phyloP scores from a whole-genome alignment of 2,888 invertebrate genomes.

The Parascotia fuliginaria region DNA sequence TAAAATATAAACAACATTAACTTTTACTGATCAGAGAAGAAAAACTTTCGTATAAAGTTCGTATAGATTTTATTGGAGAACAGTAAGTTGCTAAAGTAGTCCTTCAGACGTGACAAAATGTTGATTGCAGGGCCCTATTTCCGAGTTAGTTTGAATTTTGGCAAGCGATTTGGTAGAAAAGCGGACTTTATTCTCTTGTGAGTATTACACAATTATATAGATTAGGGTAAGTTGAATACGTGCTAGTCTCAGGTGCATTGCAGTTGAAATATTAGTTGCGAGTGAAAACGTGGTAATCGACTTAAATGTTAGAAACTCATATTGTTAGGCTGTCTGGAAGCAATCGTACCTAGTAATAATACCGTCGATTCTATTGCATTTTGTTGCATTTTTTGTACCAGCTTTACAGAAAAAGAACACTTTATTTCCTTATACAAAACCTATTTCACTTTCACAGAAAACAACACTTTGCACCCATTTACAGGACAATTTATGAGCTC shows the following conservation, averaged over 20 bases:
- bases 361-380: too few relatives aligned
- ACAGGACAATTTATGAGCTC: conserved; percentile 38
- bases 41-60: neutral
- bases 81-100: conserved; percentile 18
- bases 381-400: too few relatives aligned
- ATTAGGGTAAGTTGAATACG: conserved; percentile 2
- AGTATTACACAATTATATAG: conserved; percentile 19
- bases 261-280: conserved; percentile 2
- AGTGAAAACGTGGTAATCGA: conserved; percentile 1
- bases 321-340: too few relatives aligned
- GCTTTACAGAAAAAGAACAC: too few relatives aligned
- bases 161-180: conserved; percentile 24
- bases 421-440: too few relatives aligned
- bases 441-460: neutral
- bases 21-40: neutral
- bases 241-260: conserved; percentile 11
- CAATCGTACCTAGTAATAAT: too few relatives aligned
- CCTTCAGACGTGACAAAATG: conserved; percentile 30
- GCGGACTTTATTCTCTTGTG: conserved; percentile 10
- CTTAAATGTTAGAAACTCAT: neutral
- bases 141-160: conserved; percentile 25
- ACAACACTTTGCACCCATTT: conserved; percentile 32
- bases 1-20: neutral
- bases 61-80: conserved; percentile 1
- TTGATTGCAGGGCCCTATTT: conserved; percentile 21